Evolutionary conservation across 1,140 invertebrate species (phyloP), one percentile per base, ranked within the genome.

Genomic region (Rhyacophila brunnea): DNA sequence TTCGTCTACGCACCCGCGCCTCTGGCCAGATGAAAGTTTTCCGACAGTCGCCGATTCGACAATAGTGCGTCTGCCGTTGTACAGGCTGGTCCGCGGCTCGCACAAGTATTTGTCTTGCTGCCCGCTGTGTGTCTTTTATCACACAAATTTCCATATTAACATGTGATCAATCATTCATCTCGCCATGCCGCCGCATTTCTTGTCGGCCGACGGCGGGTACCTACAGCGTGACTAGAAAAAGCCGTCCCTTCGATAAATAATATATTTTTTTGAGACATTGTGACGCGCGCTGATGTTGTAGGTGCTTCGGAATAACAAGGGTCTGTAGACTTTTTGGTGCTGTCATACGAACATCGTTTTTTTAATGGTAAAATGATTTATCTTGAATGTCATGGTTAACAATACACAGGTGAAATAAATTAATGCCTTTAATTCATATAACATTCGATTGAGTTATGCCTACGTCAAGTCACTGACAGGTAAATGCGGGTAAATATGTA

Each of bases 61-160:
- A 28, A 28, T 28, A 9, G 3, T 9, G 23, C 23, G 23, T 28
- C 23, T 28, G 23, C 9, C 9, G 3, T 28, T 3, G 34, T 19
- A 13, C 19, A 6, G 23, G n/a, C 18, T 28, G 53, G 43, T 34
- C 14, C 14, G 14, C 35, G 19, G 40, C 15, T 14, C 48, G 5
- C 14, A 14, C 50, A 23, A 13, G 17, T 59, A 42, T 59, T 59
- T 59, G 57, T 59, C 43, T 60, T 44, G 58, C 34, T 28, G 49
- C 50, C 44, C 58, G 58, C 58, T 60, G 58, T 17, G 57, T 60
- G 58, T 60, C 58, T 60, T 60, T 60, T 60, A 60, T 42, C 35
- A 47, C 53, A 47, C 42, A 46, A 53, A 60, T 53, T 51, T 59
- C 49, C 49, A 49, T 57, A 57, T 57, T 57, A 57, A 57, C 54